These are phyloP conservation scores for Gymnogyps californianus DNA, from an alignment of 2,113 vertebrate genomes.

Conservation along the genomic window DNA sequence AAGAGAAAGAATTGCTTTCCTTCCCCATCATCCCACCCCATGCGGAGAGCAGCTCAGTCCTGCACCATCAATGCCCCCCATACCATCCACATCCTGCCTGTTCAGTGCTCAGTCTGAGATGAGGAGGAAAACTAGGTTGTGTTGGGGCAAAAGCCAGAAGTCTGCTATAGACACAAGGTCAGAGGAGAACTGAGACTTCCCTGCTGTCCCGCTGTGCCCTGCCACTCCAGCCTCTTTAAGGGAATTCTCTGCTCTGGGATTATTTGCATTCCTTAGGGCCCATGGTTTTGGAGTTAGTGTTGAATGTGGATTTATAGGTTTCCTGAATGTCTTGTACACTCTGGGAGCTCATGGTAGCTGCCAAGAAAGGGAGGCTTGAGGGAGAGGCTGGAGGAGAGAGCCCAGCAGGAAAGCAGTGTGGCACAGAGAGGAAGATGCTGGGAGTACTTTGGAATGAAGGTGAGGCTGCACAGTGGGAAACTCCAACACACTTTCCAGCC, in stretches of 20 bases:
- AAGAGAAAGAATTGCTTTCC: neutral
- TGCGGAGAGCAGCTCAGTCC: neutral
- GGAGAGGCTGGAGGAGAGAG: neutral
- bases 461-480: neutral
- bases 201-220: neutral
- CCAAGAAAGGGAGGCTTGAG: neutral
- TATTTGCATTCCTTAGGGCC: conserved; percentile 14
- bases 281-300: neutral
- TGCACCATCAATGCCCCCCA: neutral
- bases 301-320: conserved; percentile 37
- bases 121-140: neutral
- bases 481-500: neutral
- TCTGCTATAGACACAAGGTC: neutral
- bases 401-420: neutral
- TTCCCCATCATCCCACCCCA: neutral
- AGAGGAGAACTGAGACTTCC: neutral
- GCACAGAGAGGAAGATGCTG: neutral
- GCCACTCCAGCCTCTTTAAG: neutral
- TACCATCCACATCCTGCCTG: neutral
- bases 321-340: neutral
- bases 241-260: conserved; percentile 1
- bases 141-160: neutral
- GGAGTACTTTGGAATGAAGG: neutral
- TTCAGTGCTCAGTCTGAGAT: neutral
- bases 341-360: neutral